A percentile compares a stretch with the other conserved stretches of the same genome.
These are phyloP conservation scores for Drosophila hydei DNA, from an alignment of 1,140 invertebrate genomes.

Conservation along the genomic window DNA sequence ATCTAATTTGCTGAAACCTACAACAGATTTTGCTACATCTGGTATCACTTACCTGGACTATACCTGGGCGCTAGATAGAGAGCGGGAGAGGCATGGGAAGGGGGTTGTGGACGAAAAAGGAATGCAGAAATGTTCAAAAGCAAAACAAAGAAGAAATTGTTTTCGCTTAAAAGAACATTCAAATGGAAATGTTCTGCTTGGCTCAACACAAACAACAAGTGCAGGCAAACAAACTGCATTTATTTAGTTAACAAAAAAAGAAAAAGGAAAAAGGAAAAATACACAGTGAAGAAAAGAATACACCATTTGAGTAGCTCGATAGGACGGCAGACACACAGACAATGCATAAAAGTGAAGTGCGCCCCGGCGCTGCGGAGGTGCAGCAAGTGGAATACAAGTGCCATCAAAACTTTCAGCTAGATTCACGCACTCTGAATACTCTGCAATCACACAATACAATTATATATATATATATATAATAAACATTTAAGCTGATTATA, in stretches of 20 bases:
- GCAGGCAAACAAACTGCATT: slow-evolving; percentile 80
- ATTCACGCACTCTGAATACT: slow-evolving; percentile 4
- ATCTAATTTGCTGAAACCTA: slow-evolving; percentile 72
- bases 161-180: slow-evolving; percentile 82
- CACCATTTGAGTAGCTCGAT: slow-evolving; percentile 71
- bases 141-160: slow-evolving; percentile 82
- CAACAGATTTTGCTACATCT: slow-evolving; percentile 27
- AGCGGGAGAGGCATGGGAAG: not conserved
- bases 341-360: slow-evolving; percentile 79
- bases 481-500: not conserved
- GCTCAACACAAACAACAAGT: slow-evolving; percentile 81
- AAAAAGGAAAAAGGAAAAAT: slow-evolving; percentile 14
- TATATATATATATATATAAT: not conserved
- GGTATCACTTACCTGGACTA: slow-evolving; percentile 49
- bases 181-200: slow-evolving; percentile 82
- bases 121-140: slow-evolving; percentile 59
- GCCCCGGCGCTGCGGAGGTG: slow-evolving; percentile 32
- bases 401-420: not conserved
- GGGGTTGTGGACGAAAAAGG: slow-evolving; percentile 39
- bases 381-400: slow-evolving; percentile 27
- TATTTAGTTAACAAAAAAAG: slow-evolving; percentile 76
- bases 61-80: not conserved
- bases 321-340: slow-evolving; percentile 58
- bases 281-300: slow-evolving; percentile 43
- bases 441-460: not conserved